phyloP scores from a whole-genome alignment of 2,113 vertebrate species.

The Cyanoramphus novaezelandiae region DNA sequence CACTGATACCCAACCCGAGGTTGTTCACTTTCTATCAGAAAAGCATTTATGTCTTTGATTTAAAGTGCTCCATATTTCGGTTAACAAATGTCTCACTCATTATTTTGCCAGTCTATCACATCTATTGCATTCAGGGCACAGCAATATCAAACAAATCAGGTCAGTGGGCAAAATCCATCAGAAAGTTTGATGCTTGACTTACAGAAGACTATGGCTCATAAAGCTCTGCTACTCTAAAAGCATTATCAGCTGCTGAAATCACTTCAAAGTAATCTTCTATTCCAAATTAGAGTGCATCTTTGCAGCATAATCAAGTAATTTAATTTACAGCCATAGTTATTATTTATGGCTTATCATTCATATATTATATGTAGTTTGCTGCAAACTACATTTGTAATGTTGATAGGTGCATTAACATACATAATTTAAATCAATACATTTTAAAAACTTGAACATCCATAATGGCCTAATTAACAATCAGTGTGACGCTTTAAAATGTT shows the following conservation, averaged over 20 bases:
- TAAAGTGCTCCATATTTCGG: not conserved
- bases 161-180: not conserved
- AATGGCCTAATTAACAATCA: slow-evolving; percentile 1
- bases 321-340: slow-evolving; percentile 28
- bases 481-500: not conserved
- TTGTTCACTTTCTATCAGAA: not conserved
- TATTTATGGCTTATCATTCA: slow-evolving; percentile 51
- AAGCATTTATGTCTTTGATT: not conserved
- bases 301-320: slow-evolving; percentile 38
- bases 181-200: not conserved
- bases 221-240: not conserved
- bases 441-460: not conserved
- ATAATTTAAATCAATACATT: slow-evolving; percentile 38
- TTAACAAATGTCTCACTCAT: not conserved
- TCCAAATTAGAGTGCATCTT: slow-evolving; percentile 43
- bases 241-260: slow-evolving; percentile 7
- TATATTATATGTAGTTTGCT: slow-evolving; percentile 11
- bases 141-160: not conserved
- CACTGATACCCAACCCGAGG: not conserved
- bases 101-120: not conserved
- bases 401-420: slow-evolving; percentile 27
- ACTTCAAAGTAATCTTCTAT: slow-evolving; percentile 40
- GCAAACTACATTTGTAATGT: slow-evolving; percentile 16
- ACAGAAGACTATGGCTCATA: not conserved
- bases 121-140: not conserved